Conservation (phyloP, 2,888 invertebrate species). For the Drosophila tanythrix region DNA sequence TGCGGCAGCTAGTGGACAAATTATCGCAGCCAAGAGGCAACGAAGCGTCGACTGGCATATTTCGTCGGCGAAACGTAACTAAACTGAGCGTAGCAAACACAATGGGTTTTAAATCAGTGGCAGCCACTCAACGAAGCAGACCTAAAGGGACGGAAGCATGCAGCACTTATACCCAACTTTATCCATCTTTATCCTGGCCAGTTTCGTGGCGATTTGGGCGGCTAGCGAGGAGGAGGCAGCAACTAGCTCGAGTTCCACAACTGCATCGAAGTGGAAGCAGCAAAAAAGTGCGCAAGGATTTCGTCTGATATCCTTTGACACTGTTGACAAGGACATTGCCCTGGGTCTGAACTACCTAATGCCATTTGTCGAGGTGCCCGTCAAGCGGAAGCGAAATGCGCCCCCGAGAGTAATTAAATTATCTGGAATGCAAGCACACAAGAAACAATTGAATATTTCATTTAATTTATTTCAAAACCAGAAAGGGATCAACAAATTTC, state of each 20-base stretch:
- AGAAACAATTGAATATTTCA: not conserved
- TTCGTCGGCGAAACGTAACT: conserved; percentile 29
- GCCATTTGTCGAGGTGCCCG: conserved; percentile 78
- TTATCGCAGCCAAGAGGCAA: conserved; percentile 62
- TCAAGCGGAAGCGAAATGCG: conserved; percentile 63
- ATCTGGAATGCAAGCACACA: not conserved
- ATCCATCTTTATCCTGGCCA: conserved; percentile 37
- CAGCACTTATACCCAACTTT: conserved; percentile 26
- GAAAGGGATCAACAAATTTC: not conserved
- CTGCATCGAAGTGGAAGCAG: conserved; percentile 9
- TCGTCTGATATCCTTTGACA: conserved; percentile 68
- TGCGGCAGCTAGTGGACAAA: conserved; percentile 33
- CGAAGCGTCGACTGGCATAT: conserved; percentile 47
- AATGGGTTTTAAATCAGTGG: conserved; percentile 41
- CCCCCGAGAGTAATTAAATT: conserved; percentile 49
- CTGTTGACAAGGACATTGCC: conserved; percentile 66
- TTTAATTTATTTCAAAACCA: not conserved
- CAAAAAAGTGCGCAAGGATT: conserved; percentile 28
- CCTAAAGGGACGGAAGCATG: conserved; percentile 49
- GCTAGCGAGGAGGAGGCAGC: conserved; percentile 23
- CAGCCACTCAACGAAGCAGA: conserved; percentile 36
- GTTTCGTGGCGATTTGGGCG: conserved; percentile 42
- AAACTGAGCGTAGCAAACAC: conserved; percentile 10
- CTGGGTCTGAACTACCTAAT: conserved; percentile 75
- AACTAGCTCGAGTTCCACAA: not conserved